Evolutionary conservation across 2,888 invertebrate genomes (phyloP).

Genomic region (Agrotis ipsilon): DNA sequence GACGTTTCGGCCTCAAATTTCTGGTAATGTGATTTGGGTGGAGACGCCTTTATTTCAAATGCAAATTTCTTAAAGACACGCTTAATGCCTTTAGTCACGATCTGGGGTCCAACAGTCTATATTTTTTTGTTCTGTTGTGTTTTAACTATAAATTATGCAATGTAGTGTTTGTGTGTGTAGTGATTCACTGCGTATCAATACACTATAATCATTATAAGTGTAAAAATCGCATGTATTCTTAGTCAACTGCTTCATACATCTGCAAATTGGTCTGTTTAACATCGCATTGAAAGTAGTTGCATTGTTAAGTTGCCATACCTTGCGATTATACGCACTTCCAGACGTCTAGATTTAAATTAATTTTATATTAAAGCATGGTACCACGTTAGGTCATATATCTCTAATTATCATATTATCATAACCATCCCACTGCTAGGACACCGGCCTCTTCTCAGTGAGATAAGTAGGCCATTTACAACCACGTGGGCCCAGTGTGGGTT

Average conservation of each 20-base stretch:
- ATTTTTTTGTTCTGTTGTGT: constrained; percentile 26
- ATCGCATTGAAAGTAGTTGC: neutral
- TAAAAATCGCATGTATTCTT: neutral
- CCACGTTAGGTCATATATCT: too few relatives aligned
- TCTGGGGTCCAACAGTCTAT: constrained; percentile 42
- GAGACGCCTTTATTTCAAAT: constrained; percentile 68
- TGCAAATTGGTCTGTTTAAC: too few relatives aligned
- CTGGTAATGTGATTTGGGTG: constrained; percentile 68
- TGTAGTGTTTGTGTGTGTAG: too few relatives aligned
- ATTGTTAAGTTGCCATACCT: neutral
- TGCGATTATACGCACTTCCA: neutral
- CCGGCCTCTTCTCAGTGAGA: too few relatives aligned
- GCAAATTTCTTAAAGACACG: constrained; percentile 71
- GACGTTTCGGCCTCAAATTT: constrained; percentile 65
- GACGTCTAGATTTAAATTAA: too few relatives aligned
- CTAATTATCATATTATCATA: too few relatives aligned
- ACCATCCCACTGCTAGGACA: too few relatives aligned
- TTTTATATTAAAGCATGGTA: too few relatives aligned
- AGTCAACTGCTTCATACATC: neutral
- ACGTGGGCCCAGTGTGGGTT: too few relatives aligned
- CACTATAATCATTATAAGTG: neutral
- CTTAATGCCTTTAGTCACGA: constrained; percentile 69
- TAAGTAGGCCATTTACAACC: too few relatives aligned
- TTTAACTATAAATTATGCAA: constrained; percentile 14
- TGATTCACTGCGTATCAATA: constrained; percentile 9